Conservation (phyloP, 2,113 vertebrate species). For the Petrocephalus microphthalmus region DNA sequence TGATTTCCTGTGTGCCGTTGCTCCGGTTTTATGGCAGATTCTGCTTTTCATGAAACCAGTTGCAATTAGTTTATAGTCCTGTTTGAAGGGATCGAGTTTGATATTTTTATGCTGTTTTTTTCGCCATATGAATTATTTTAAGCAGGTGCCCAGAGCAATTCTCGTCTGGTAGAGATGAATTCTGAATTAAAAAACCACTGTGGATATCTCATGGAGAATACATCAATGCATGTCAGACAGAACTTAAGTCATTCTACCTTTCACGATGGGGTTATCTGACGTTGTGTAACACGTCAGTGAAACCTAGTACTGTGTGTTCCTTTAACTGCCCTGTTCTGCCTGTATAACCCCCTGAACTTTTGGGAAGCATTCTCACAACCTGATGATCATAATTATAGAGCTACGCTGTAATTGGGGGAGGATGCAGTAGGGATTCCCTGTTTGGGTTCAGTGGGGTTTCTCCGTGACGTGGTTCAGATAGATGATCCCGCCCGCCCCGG, state of each 20-base stretch:
- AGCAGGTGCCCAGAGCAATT: neutral
- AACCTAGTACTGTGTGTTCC: too few relatives aligned
- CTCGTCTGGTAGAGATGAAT: neutral
- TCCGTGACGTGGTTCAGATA: neutral
- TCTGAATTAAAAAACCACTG: neutral
- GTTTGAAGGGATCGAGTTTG: neutral
- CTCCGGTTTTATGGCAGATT: constrained; percentile 6
- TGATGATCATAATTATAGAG: neutral
- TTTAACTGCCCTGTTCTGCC: neutral
- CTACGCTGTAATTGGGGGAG: neutral
- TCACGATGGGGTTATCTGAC: neutral
- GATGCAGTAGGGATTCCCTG: neutral
- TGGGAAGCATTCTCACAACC: neutral
- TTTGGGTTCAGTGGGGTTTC: neutral
- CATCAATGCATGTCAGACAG: neutral
- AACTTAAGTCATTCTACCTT: neutral
- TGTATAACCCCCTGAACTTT: neutral
- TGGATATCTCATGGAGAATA: too few relatives aligned
- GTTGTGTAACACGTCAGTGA: neutral
- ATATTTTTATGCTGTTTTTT: neutral
- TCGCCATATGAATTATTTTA: neutral
- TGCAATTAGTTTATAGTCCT: neutral
- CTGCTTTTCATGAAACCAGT: neutral
- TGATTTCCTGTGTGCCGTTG: neutral
- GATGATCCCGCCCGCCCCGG: neutral